Evolutionary conservation across 2,888 invertebrate genomes (phyloP).

Genomic region (Incurvaria masculella): DNA sequence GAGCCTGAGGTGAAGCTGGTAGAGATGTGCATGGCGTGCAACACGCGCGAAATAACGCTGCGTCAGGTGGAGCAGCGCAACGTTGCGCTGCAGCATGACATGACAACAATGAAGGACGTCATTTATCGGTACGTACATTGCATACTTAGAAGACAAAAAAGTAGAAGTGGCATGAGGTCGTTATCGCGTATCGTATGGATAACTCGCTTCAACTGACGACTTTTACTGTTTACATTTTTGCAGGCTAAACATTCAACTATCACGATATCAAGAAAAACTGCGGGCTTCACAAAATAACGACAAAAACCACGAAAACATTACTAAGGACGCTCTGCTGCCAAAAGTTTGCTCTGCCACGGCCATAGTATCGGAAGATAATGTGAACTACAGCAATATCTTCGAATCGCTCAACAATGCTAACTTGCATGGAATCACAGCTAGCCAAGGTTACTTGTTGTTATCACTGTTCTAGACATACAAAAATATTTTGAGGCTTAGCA

Average conservation of each 20-base stretch:
- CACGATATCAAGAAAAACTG: slow-evolving; percentile 71
- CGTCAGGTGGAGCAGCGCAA: slow-evolving; percentile 54
- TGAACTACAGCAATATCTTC: background rate
- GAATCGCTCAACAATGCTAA: background rate
- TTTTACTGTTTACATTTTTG: slow-evolving; percentile 16
- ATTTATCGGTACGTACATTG: slow-evolving; percentile 57
- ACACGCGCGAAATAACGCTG: slow-evolving; percentile 47
- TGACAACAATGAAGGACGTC: slow-evolving; percentile 72
- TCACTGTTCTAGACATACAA: too few relatives aligned
- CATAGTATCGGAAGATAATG: background rate
- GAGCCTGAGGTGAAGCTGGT: slow-evolving; percentile 31
- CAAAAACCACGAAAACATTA: background rate
- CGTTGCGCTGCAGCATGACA: slow-evolving; percentile 60
- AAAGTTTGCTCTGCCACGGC: background rate
- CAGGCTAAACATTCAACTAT: slow-evolving; percentile 73
- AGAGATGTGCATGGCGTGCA: slow-evolving; percentile 48
- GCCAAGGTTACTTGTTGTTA: too few relatives aligned
- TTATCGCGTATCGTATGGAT: background rate
- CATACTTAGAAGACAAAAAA: too few relatives aligned
- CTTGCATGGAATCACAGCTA: background rate
- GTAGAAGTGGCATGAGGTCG: too few relatives aligned
- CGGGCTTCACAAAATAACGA: slow-evolving; percentile 30
- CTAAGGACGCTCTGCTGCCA: background rate
- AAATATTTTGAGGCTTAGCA: too few relatives aligned
- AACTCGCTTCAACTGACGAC: background rate